Base-by-base conservation (phyloP, 2,888 invertebrate genomes). In the Cheilosia impressa region DNA sequence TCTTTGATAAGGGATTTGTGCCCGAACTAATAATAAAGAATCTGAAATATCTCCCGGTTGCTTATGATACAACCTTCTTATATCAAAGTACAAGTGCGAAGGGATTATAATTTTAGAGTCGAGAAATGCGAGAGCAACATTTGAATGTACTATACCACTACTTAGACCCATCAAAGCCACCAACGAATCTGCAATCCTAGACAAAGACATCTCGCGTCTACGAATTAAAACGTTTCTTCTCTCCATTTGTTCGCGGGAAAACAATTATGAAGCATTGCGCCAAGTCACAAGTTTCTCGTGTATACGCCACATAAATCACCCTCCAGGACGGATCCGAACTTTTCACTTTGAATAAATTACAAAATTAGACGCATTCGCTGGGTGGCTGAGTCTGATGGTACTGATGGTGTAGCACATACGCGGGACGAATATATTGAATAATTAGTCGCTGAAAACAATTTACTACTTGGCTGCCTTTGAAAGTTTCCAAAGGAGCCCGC, bases 381-480 rank as follows among this genome's bases (percentile, higher is more conserved):
- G 83, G 31, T 41, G 50, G 60, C 52, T 45, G 60, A 9, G 10
- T 7, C 53, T 27, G 53, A 13, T 27, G 9, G 15, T 13, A 10
- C 55, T 55, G 27, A 9, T 13, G n/a, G 34, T 19, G 4, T 10
- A 58, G 38, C 58, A 17, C 4, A 31, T 10, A 50, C 5, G 45
- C 50, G 47, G 31, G 62, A 52, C 62, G 75, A 66, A 66, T 52
- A 24, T 66, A 85, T 81, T 85, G 85, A 85, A 85, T 85, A 85
- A 85, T 85, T 85, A 85, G 76, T 85, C 72, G 72, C 62, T 85
- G 81, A 81, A 85, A 85, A 76, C 85, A 85, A 85, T 85, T 85
- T 81, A 81, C 85, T 81, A 76, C 81, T 71, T 71, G 65, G 57
- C 45, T 81, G 84, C 81, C 68, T 81, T 62, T 66, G 81, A 60